Evolutionary conservation across 2,888 invertebrate species (phyloP), one percentile per base, ranked within the genome.

Genomic region (Cremastobaeus sp.): DNA sequence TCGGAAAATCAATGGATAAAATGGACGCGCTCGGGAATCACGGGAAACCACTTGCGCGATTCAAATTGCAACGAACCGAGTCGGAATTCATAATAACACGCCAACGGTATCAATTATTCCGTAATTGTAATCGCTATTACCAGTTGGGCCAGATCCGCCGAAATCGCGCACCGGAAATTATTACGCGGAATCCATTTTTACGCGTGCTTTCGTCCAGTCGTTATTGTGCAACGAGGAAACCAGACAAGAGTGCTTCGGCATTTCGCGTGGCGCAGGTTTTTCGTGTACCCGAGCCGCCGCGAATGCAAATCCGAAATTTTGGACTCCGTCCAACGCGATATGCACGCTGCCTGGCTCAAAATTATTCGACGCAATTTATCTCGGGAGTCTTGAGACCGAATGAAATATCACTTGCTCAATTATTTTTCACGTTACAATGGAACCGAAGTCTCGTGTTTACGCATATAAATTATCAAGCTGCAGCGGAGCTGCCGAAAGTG

Each of bases 361-460:
- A 71, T 71, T 64, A 71, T 71, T 64, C 57, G 45, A 64, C 32
- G 45, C 45, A 64, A 59, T 71, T 71, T 57, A 65, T 71, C 57
- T 45, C 45, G 41, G 28, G 59, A 64, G 71, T 64, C 45, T 59
- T 71, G 57, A 57, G 52, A 52, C 52, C 47, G 34, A 57, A 52
- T 64, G 47, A 52, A 47, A 21, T 65, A 71, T 35, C 55, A 41
- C 32, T 62, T 48, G 41, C 17, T 54, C 32, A 70, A 70, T 57
- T 50, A 70, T 70, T 69, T 60, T 70, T 59, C 41, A 43, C 32
- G 35, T 21, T 28, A 43, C 21, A 43, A 30, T 15, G 9, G 41
- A 66, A 39, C 21, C n/a, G 17, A 37, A 39, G 20, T 48, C 30
- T 20, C 25, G 6, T 54, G 32, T 47, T 59, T 35, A 47, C 30